Evolutionary conservation across 2,888 invertebrate genomes (phyloP), one percentile per base, ranked within the genome.

Genomic region (Barypeithes pellucidus): DNA sequence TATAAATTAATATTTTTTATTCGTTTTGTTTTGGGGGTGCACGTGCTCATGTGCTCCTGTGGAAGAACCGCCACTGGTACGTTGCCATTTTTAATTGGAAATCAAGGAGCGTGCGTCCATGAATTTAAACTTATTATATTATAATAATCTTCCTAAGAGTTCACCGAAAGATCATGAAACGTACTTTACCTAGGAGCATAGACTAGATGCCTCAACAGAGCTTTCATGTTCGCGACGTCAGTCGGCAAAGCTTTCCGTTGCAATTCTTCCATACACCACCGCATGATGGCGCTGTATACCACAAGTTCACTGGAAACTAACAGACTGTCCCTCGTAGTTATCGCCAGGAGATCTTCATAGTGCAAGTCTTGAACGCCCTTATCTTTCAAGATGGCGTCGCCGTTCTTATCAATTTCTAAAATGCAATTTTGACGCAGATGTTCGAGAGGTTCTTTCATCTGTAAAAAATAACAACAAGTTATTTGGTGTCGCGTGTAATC

Each of bases 371-470:
- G 87, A 45, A 92, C 87, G 45, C 87, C 86, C 77, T 89, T 89
- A 62, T 90, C 89, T 18, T 82, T 83, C 8, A 92, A 84, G 11
- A 92, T 87, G 43, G 83, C 85, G 59, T 88, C 88, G 0, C 90
- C 89, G 75, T 89, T 82, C 12, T 86, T 84, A 81, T 92, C 91
- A 67, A 92, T 89, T 73, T 89, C 90, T 18, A 89, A 85, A 60
- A 93, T 87, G 76, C 94, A 93, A 79, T 91, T 91, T 80, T 89
- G 88, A 1, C 92, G 88, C 18, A 95, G 87, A 52, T 89, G 89
- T 75, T 90, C 89, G 77, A 92, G 91, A 83, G 85, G 77, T 80
- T 85, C 84, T 74, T 82, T 79, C 85, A 89, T 65, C 89, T 84
- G 67, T 3, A 45, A 73, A 24, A 57, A 57, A 57, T 8, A n/a